Percentiles rank a stretch among this genome's conserved stretches.
These are phyloP conservation scores for Pogoniulus pusillus DNA, from an alignment of 2,797 vertebrate species.

Conservation along the genomic window DNA sequence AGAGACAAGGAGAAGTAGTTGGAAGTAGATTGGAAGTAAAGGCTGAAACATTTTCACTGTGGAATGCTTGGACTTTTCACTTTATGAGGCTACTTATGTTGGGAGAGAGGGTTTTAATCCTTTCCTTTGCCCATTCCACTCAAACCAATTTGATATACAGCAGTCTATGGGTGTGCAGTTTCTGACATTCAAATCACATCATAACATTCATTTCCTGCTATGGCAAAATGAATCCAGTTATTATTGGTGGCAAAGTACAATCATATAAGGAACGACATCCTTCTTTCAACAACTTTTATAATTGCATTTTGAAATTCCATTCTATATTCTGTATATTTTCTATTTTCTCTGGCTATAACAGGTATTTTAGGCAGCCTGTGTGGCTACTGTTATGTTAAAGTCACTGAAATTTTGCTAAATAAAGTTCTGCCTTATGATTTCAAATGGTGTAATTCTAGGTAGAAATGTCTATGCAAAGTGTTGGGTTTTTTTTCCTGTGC, in stretches of 20 bases:
- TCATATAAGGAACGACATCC: constrained; percentile 1
- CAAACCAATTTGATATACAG: background rate
- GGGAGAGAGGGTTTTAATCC: background rate
- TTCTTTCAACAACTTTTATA: constrained; percentile 25
- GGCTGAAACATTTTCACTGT: background rate
- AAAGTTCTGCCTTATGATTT: constrained; percentile 69
- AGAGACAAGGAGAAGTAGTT: background rate
- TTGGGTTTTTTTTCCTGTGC: background rate
- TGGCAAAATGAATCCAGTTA: constrained; percentile 55
- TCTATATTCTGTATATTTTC: constrained; percentile 56
- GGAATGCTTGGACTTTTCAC: background rate
- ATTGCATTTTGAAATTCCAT: constrained; percentile 45
- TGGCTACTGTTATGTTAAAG: constrained; percentile 48
- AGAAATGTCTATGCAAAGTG: constrained; percentile 72
- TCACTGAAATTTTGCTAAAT: constrained; percentile 66
- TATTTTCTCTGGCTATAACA: constrained; percentile 40
- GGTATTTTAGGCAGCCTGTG: constrained; percentile 45
- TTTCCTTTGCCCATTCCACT: constrained; percentile 9
- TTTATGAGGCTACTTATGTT: background rate
- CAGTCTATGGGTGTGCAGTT: background rate
- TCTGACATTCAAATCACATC: background rate
- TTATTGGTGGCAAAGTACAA: constrained; percentile 16
- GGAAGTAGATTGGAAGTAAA: background rate
- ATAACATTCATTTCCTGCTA: constrained; percentile 9
- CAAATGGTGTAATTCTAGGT: constrained; percentile 69